Conservation (phyloP, 2,113 vertebrate genomes). For the Lampris megalopsis region DNA sequence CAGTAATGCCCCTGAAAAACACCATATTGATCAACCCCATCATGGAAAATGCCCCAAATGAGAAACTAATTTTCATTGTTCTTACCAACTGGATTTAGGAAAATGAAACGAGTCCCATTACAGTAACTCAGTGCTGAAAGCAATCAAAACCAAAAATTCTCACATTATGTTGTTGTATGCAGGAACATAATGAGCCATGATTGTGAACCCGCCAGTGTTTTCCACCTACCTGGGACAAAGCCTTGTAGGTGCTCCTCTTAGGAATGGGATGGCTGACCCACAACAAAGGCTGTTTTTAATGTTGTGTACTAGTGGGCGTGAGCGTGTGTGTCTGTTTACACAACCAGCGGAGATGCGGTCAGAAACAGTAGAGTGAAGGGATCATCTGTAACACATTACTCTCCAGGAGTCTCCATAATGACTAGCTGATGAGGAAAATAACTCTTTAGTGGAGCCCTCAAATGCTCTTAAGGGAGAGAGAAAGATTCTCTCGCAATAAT, state of each 20-base stretch:
- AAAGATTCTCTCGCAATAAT: background rate
- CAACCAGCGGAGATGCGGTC: constrained; percentile 9
- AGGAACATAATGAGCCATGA: constrained; percentile 3
- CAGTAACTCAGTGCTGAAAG: too few species aligned
- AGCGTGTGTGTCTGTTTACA: constrained; percentile 47
- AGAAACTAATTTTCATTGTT: background rate
- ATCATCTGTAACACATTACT: constrained; percentile 74
- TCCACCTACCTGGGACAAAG: constrained; percentile 31
- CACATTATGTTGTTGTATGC: constrained; percentile 19
- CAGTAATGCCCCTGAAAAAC: too few species aligned
- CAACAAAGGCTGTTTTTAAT: constrained; percentile 47
- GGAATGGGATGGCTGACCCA: constrained; percentile 42
- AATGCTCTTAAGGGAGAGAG: background rate
- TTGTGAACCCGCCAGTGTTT: constrained; percentile 44
- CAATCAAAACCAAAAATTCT: background rate
- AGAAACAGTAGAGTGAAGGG: constrained; percentile 36
- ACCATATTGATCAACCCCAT: too few species aligned
- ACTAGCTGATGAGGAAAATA: constrained; percentile 51
- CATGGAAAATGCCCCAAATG: too few species aligned
- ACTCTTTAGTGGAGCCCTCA: constrained; percentile 22
- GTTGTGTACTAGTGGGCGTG: constrained; percentile 37
- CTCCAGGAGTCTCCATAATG: constrained; percentile 56
- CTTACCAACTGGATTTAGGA: background rate
- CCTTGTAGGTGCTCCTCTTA: constrained; percentile 14
- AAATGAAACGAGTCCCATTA: background rate